Conservation (phyloP, 2,888 invertebrate genomes). For the Heliconius erato region DNA sequence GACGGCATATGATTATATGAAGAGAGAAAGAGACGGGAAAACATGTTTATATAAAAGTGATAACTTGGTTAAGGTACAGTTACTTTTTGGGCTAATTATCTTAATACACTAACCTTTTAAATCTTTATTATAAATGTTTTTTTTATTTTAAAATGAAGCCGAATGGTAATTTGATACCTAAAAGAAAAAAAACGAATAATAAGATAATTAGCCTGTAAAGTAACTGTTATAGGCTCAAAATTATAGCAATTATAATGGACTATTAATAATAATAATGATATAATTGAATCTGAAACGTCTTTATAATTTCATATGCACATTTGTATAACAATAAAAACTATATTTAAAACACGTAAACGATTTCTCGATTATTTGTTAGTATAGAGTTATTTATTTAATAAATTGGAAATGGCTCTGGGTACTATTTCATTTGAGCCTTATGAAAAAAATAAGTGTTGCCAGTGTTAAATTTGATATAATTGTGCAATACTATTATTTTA, state of each 20-base stretch:
- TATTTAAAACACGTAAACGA: conserved; percentile 26
- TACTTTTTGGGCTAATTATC: conserved; percentile 18
- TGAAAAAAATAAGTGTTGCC: conserved; percentile 12
- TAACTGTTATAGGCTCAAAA: conserved; percentile 31
- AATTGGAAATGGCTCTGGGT: conserved; percentile 9
- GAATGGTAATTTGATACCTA: background rate
- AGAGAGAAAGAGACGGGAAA: conserved; percentile 11
- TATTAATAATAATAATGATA: conserved; percentile 26
- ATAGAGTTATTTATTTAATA: conserved; percentile 1
- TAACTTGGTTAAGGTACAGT: conserved; percentile 23
- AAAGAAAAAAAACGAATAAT: background rate
- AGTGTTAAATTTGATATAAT: conserved; percentile 4
- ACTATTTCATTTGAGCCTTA: conserved; percentile 9
- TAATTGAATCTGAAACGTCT: conserved; percentile 25
- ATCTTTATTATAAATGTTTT: background rate
- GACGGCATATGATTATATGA: background rate
- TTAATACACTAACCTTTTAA: background rate
- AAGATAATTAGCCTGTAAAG: conserved; percentile 11
- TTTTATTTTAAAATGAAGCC: background rate
- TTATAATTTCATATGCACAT: conserved; percentile 36
- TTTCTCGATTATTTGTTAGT: conserved; percentile 25
- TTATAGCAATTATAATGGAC: conserved; percentile 33
- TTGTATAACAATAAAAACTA: conserved; percentile 28
- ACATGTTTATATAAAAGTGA: conserved; percentile 30
- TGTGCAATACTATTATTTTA: conserved; percentile 26